Conservation (phyloP, 2,113 vertebrate species). For the Vombatus ursinus region DNA sequence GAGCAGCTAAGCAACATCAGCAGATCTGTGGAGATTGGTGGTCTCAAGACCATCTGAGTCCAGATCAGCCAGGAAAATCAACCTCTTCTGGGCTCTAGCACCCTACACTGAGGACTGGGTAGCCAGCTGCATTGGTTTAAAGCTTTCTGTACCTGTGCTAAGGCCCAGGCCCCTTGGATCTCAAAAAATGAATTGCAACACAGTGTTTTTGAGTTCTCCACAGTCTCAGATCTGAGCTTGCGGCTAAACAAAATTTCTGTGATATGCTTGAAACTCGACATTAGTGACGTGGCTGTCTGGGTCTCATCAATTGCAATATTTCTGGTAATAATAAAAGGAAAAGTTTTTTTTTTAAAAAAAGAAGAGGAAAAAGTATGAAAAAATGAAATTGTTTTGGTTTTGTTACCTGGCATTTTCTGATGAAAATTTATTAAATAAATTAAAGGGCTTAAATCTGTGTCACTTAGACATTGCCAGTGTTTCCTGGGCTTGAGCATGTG, state of each 20-base stretch:
- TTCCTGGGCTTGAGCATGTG: slow-evolving; percentile 74
- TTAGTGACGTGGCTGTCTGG: slow-evolving; percentile 14
- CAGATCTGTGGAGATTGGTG: slow-evolving; percentile 2
- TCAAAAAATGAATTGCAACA: not conserved
- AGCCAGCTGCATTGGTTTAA: not conserved
- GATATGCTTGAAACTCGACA: slow-evolving; percentile 26
- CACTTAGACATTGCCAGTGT: slow-evolving; percentile 81
- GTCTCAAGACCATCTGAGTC: not conserved
- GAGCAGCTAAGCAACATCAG: not conserved
- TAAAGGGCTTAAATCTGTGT: slow-evolving; percentile 86
- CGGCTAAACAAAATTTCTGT: slow-evolving; percentile 42
- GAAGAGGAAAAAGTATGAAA: not conserved
- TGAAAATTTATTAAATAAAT: slow-evolving; percentile 56
- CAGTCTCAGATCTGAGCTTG: slow-evolving; percentile 14
- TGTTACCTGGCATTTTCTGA: slow-evolving; percentile 75
- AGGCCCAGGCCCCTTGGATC: slow-evolving; percentile 19
- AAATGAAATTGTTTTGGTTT: not conserved
- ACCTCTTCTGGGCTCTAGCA: not conserved
- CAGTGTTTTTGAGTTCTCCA: slow-evolving; percentile 1
- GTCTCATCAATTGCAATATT: slow-evolving; percentile 34
- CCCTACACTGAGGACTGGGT: not conserved
- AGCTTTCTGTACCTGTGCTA: slow-evolving; percentile 1
- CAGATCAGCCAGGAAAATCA: not conserved
- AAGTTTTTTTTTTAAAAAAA: not conserved
- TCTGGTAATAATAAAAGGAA: slow-evolving; percentile 19